Evolutionary conservation across 2,888 invertebrate genomes (phyloP), one percentile per base, ranked within the genome.

Genomic region (Protophormia terraenovae): DNA sequence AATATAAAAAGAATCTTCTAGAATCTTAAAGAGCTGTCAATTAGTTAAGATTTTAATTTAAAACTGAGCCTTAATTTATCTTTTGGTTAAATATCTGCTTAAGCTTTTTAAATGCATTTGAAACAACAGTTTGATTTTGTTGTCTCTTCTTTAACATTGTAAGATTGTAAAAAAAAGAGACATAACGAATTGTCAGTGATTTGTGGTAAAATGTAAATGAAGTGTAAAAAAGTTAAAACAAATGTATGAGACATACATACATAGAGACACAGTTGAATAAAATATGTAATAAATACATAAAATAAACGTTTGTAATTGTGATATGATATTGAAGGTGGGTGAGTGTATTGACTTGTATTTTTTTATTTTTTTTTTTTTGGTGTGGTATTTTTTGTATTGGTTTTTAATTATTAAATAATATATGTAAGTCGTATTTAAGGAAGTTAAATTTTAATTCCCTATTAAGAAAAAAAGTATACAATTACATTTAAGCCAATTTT

Each of bases 201-300:
- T 83, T 83, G 78, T 79, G 83, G 79, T 73, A 45, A 73, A 69
- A 83, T 83, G 82, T 22, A 71, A 82, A 82, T 76, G 76, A 76
- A 47, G 64, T 62, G 62, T 53, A 69, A 82, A 45, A 53, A 41
- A 53, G 45, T 22, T 10, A 35, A 58, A 47, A 24, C 14, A 62
- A 2, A 60, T 58, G 14, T 45, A 7, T 35, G 35, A 75, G 32
- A 60, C 32, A 41, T 8, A 53, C 8, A 35, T 27, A 76, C 19
- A 19, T 3, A 53, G n/a, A n/a, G n/a, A n/a, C n/a, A n/a, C n/a
- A n/a, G n/a, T 6, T 38, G 0, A 14, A 35, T 27, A 38, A 53
- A 53, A 27, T 10, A 12, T 6, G 14, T 38, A 14, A 38, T 14
- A 62, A n/a, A 24, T 4, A 10, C 5, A 58, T 6, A 62, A 32